Evolutionary conservation across 2,797 vertebrate species (phyloP).

Genomic region (Mormyrops boulengeri): DNA sequence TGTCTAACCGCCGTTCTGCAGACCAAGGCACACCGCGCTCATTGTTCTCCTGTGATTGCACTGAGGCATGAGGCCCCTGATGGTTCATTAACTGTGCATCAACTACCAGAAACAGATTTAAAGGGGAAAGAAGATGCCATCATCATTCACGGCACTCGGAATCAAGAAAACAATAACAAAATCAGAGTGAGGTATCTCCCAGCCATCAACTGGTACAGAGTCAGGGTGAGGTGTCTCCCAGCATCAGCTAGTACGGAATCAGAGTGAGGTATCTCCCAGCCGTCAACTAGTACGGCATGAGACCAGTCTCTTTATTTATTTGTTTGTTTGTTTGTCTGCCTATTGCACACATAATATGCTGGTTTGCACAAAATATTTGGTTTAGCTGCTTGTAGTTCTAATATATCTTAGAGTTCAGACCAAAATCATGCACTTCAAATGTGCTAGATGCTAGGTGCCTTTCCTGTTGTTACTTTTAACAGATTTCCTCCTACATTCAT

Average conservation of each 20-base stretch:
- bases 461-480: neutral
- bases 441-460: neutral
- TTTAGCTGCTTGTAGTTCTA: neutral
- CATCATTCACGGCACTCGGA: constrained; percentile 33
- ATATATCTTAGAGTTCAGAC: neutral
- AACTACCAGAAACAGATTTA: constrained; percentile 53
- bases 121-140: constrained; percentile 24
- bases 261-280: neutral
- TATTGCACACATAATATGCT: neutral
- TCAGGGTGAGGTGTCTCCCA: neutral
- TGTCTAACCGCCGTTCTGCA: neutral
- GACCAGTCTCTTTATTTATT: constrained; percentile 41
- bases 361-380: neutral
- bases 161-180: constrained; percentile 56
- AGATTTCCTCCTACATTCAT: neutral
- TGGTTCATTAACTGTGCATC: constrained; percentile 68
- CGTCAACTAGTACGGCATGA: constrained; percentile 58
- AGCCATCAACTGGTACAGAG: constrained; percentile 66
- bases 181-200: constrained; percentile 54
- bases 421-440: neutral
- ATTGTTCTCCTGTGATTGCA: constrained; percentile 32
- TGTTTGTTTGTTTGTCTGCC: neutral
- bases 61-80: constrained; percentile 55
- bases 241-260: constrained; percentile 57
- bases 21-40: constrained; percentile 12